These are phyloP conservation scores for Saccostrea echinata DNA, from an alignment of 1,140 invertebrate genomes.

Conservation along the genomic window DNA sequence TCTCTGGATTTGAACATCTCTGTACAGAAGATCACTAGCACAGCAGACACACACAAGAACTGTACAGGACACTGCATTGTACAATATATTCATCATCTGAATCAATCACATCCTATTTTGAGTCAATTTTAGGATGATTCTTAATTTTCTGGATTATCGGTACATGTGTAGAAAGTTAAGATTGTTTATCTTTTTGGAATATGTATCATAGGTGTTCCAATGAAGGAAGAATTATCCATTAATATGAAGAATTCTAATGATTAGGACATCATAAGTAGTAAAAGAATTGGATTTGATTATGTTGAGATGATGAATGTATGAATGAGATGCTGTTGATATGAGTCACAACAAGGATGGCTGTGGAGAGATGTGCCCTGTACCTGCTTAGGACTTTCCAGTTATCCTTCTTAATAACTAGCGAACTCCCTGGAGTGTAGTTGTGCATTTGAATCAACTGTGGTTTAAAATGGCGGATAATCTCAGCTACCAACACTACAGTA, in stretches of 20 bases:
- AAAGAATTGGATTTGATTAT: neutral
- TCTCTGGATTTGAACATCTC: conserved; percentile 22
- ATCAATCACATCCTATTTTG: neutral
- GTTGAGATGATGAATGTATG: neutral
- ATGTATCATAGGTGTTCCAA: no score
- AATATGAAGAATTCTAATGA: no score
- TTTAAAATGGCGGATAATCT: conserved; percentile 19
- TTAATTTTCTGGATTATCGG: no score
- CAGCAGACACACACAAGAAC: conserved; percentile 1
- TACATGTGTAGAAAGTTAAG: no score
- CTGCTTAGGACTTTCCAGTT: conserved; percentile 6
- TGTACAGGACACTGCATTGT: neutral
- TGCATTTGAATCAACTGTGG: conserved; percentile 30
- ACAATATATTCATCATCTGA: neutral
- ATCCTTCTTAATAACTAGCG: conserved; percentile 14
- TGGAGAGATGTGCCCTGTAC: neutral
- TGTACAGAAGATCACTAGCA: neutral
- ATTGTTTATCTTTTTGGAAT: neutral
- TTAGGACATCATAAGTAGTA: no score
- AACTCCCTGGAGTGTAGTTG: conserved; percentile 5
- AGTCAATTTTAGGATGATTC: no score
- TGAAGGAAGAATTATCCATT: neutral
- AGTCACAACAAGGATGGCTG: neutral
- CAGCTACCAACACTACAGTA: conserved; percentile 33
- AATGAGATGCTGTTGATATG: neutral